phyloP scores from a whole-genome alignment of 2,797 vertebrate species.

The Manis crassicaudata region DNA sequence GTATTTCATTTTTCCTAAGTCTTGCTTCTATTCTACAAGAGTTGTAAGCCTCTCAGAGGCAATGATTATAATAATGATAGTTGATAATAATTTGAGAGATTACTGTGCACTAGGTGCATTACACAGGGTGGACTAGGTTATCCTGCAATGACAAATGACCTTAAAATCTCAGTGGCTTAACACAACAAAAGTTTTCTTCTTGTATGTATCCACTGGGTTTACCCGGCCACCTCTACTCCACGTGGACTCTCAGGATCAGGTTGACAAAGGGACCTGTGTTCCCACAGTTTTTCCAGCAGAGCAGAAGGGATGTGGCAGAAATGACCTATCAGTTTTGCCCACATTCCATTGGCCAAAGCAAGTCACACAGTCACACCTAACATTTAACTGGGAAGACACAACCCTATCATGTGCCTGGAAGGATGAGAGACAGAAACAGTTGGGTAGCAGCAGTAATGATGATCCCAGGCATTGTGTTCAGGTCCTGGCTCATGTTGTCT shows the following conservation, averaged over 20 bases:
- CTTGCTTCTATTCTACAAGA: not conserved
- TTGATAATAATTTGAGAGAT: not conserved
- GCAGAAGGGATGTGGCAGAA: not conserved
- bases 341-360: not conserved
- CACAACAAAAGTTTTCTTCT: not conserved
- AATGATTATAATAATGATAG: not conserved
- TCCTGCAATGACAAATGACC: not conserved
- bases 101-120: not conserved
- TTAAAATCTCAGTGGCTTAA: not conserved
- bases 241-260: not conserved
- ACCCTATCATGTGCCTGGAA: not conserved
- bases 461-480: not conserved
- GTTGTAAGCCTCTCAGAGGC: not conserved
- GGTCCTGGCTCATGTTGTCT: not conserved
- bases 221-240: not conserved
- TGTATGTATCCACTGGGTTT: not conserved
- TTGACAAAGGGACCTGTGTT: not conserved
- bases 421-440: not conserved
- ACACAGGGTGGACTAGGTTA: not conserved
- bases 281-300: not conserved
- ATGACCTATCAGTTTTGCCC: not conserved
- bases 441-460: not conserved
- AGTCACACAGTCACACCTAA: not conserved
- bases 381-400: not conserved
- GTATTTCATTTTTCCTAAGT: not conserved